Conservation (phyloP, 1,140 invertebrate species). For the Myzus persicae region DNA sequence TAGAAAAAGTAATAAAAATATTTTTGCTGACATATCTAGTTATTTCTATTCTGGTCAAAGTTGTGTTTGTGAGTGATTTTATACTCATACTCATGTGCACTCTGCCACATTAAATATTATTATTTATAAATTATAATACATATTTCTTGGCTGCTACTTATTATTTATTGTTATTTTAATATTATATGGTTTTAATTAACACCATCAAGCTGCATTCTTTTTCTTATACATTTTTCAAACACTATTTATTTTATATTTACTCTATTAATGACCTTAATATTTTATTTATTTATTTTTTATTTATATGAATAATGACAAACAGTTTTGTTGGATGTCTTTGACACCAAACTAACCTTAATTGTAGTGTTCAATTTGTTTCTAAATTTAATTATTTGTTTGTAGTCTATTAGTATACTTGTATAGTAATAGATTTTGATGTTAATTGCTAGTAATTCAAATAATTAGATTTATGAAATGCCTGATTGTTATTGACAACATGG, state of each 20-base stretch:
- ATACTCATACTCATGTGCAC: background rate
- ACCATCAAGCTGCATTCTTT: background rate
- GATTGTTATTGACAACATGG: background rate
- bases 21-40: background rate
- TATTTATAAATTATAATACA: background rate
- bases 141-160: background rate
- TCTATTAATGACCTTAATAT: background rate
- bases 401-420: background rate
- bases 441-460: background rate
- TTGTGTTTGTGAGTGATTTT: background rate
- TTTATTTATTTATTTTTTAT: background rate
- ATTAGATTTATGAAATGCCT: background rate
- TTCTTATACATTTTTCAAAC: background rate
- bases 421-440: too few relatives aligned
- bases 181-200: background rate
- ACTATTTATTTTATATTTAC: background rate
- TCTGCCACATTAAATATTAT: background rate
- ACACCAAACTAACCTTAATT: too few relatives aligned
- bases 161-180: background rate
- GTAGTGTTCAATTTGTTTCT: too few relatives aligned
- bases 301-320: background rate
- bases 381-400: too few relatives aligned
- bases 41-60: background rate
- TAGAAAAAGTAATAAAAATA: too few relatives aligned
- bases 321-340: background rate